Base-by-base conservation (phyloP, 1,140 invertebrate genomes). In the Chionoecetes opilio region DNA sequence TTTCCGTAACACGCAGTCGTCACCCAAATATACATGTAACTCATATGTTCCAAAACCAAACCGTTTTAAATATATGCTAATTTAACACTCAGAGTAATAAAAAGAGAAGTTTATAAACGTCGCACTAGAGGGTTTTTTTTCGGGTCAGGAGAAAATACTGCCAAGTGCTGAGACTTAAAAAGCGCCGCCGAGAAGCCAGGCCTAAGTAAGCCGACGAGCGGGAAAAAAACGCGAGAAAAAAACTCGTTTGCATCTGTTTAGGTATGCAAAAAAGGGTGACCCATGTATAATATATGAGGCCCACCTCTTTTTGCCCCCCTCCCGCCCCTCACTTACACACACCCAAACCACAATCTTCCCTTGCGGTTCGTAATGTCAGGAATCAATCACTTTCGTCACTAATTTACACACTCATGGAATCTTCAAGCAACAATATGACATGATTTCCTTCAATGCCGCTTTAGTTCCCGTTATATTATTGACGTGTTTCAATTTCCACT, bases 181-280 rank as follows among this genome's bases (percentile, higher is more conserved):
- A 87, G 38, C 17, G 6, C 86, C 14, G 38, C 29, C 17, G 86
- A 35, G 34, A 87, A 21, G 86, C 31, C 38, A 41, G 85, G 86
- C 86, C 86, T 87, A 41, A 41, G 86, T 41, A 87, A 41, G 38
- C 34, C 34, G 38, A 87, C 11, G 86, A 87, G 86, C 34, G 86
- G 38, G 86, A 87, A 41, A 93, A 92, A 94, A 89, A 94, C 75
- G 34, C 14, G 8, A 32, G 46, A 75, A 94, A 92, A 92, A 86
- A 92, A 91, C 94, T 95, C 94, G 94, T 95, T 95, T 95, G 94
- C 94, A 95, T 95, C 94, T 95, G 86, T 90, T 95, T 95, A 95
- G 90, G 94, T 95, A 95, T 95, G 94, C 94, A 95, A 95, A 95
- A 93, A 95, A 90, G 63, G 91, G 94, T 53, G 89, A 92, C 94